Evolutionary conservation across 2,113 vertebrate species (phyloP), one percentile per base, ranked within the genome.

Genomic region (Pantherophis guttatus): DNA sequence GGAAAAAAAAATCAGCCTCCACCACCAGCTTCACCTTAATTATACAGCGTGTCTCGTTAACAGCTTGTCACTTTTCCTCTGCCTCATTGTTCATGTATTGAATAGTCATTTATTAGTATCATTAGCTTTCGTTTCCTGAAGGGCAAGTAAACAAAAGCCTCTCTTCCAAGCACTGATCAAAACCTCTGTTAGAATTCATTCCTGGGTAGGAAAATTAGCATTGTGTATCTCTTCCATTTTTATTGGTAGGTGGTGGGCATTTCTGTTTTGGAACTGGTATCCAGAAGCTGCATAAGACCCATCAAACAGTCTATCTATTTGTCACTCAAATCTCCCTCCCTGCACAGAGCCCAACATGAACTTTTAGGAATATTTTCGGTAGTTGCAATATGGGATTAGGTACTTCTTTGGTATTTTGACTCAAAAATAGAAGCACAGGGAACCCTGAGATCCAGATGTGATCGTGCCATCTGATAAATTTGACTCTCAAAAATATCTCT

Each of bases 101-200:
- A 87, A 92, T 75, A 94, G 91, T 94, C 93, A 90, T 94, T 94
- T 94, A 94, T 94, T 94, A 92, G 91, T 92, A 91, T 92, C 88
- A 94, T 94, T 94, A 94, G 75, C 91, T 90, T 92, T 94, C 81
- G 88, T 92, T 94, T 94, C 91, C 91, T 90, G 91, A 92, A 94
- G 91, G 91, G 91, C 93, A 92, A 94, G 91, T 92, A 94, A 94
- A 92, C 93, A 94, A 94, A 94, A 94, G 58, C 88, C 88, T 92
- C 57, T 90, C 91, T 94, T 92, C 87, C 65, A 58, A 26, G 88
- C 89, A 92, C 93, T 90, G 91, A 90, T 94, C 88, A 92, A 94
- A 94, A 94, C 93, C 88, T 90, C 58, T 65, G 88, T 90, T 94
- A 87, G 87, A 90, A 92, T 90, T 57, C 55, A 87, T 87, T 62